These are phyloP conservation scores for Hydropotes inermis DNA, from an alignment of 2,113 vertebrate genomes.

Conservation along the genomic window DNA sequence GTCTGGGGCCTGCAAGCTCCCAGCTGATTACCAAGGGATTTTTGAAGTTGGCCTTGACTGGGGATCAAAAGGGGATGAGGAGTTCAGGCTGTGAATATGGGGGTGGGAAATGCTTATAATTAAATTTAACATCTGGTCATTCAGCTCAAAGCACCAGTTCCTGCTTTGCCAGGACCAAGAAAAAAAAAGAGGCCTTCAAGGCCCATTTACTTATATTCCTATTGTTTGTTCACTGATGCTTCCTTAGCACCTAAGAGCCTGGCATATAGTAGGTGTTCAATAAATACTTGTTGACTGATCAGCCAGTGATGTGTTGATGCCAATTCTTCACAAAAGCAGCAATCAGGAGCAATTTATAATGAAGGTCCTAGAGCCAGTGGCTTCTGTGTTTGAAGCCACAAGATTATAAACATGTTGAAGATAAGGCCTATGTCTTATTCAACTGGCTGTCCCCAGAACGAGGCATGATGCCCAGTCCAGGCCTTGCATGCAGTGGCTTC, in stretches of 20 bases:
- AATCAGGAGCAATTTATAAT: background rate
- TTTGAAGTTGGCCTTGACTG: constrained; percentile 75
- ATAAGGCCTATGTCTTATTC: background rate
- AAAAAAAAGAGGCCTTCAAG: background rate
- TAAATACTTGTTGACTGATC: background rate
- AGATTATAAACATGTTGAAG: background rate
- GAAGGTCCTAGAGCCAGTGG: background rate
- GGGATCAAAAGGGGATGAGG: constrained; percentile 61
- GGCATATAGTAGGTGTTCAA: background rate
- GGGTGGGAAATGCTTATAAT: constrained; percentile 26
- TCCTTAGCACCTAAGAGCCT: background rate
- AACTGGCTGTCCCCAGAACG: background rate
- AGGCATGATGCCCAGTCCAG: background rate
- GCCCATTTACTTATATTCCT: background rate
- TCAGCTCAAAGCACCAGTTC: background rate
- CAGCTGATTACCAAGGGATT: constrained; percentile 74
- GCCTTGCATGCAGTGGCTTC: background rate
- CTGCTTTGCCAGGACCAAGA: background rate
- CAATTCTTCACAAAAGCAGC: background rate
- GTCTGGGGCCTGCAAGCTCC: constrained; percentile 57
- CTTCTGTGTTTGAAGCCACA: background rate
- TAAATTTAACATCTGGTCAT: background rate
- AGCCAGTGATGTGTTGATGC: background rate
- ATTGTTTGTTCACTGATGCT: background rate
- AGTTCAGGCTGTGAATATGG: background rate